A percentile compares a stretch with the other conserved stretches of the same genome.
Conservation (phyloP, 2,797 vertebrate species). For the Sciurus vulgaris region DNA sequence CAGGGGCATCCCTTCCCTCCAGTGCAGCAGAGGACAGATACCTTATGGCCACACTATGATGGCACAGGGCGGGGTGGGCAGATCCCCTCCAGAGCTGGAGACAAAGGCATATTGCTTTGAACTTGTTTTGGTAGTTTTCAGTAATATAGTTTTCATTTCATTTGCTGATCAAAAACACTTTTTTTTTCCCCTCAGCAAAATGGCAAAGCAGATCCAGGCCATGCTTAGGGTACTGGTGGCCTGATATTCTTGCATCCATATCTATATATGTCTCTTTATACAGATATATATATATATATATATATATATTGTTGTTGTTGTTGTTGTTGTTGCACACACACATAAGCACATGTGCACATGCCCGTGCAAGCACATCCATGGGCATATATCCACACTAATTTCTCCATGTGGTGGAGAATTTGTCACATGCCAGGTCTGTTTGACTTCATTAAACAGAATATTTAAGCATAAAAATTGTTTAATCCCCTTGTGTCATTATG, state of each 20-base stretch:
- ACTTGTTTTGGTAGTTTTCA: constrained; percentile 83
- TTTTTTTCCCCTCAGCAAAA: constrained; percentile 46
- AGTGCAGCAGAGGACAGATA: rapidly evolving
- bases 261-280: neutral
- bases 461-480: too few species aligned
- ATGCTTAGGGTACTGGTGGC: constrained; percentile 58
- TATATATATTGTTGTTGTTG: too few species aligned
- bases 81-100: constrained; percentile 64
- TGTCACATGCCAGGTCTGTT: too few species aligned
- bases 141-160: constrained; percentile 85
- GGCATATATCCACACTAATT: too few species aligned
- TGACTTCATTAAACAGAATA: too few species aligned
- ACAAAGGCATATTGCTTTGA: constrained; percentile 80
- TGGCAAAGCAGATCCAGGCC: constrained; percentile 81
- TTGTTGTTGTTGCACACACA: too few species aligned
- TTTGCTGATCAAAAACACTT: constrained; percentile 83
- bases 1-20: neutral
- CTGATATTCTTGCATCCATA: neutral
- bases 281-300: too few species aligned
- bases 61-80: neutral
- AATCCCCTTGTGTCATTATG: too few species aligned
- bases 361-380: too few species aligned
- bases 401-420: too few species aligned
- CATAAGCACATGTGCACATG: too few species aligned
- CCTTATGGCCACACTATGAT: neutral